Percentiles rank a stretch among this genome's conserved stretches.
Conservation (phyloP, 2,888 invertebrate genomes). For the Elegia similella region DNA sequence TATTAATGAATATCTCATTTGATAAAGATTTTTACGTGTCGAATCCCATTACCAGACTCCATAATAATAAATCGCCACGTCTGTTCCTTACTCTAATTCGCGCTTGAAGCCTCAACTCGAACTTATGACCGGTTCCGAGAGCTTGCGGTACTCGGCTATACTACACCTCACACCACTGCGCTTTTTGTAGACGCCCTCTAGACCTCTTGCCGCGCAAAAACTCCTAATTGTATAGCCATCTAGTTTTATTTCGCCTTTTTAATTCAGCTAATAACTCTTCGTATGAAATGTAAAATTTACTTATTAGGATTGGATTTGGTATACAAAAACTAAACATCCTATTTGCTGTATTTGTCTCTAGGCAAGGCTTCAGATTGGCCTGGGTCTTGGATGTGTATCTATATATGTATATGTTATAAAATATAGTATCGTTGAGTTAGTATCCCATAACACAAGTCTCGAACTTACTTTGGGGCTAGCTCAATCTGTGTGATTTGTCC, state of each 20-base stretch:
- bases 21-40: too few relatives aligned
- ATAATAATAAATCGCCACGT: neutral
- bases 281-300: neutral
- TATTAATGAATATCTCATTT: too few relatives aligned
- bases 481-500: too few relatives aligned
- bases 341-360: neutral
- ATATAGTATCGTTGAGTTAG: too few relatives aligned
- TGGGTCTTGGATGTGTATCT: too few relatives aligned
- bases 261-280: neutral
- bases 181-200: slow-evolving; percentile 7
- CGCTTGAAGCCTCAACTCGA: slow-evolving; percentile 16
- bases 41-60: too few relatives aligned
- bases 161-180: slow-evolving; percentile 9
- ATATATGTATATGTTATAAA: too few relatives aligned
- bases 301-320: too few relatives aligned
- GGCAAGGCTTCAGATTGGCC: too few relatives aligned
- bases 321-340: neutral
- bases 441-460: too few relatives aligned
- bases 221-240: neutral
- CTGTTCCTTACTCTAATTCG: neutral
- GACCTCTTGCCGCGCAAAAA: slow-evolving; percentile 6
- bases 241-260: neutral
- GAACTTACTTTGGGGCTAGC: too few relatives aligned
- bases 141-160: slow-evolving; percentile 23
- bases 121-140: slow-evolving; percentile 46